Base-by-base conservation (phyloP, 2,113 vertebrate genomes). In the Rhea americana region DNA sequence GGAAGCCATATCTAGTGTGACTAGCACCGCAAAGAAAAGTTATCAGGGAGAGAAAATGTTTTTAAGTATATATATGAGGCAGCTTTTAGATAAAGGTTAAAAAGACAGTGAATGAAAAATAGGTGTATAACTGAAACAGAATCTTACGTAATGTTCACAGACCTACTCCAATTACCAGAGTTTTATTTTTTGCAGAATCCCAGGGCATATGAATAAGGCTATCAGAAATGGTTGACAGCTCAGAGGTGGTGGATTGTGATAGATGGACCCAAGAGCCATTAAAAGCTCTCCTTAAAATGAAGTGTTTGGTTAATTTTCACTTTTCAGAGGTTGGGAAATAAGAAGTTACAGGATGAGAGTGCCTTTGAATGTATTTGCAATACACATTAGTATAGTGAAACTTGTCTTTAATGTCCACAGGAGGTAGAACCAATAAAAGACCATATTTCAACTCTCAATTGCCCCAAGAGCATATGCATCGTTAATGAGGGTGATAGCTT, bases 401-500 rank as follows among this genome's bases (percentile, higher is more conserved):
- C n/a, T 39, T 55, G 16, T 85, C 37, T 48, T 48, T 58, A 53
- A 53, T 70, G 84, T 81, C 87, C 51, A 71, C 16, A 43, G 81
- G 20, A 95, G 61, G 51, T 59, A 80, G 37, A 56, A 82, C n/a
- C 71, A 56, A 91, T 77, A 75, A 65, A 89, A 79, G 26, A 67
- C 80, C 9, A 13, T 91, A 84, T 84, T 93, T 90, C 82, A 90
- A 47, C 78, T 53, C 43, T 62, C 37, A 68, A 26, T 43, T 90
- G 61, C 51, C 89, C 82, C 89, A 67, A 59, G 85, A 85, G 80
- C 35, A 73, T 94, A 94, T 87, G n/a, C 53, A 48, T 85, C 45
- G 1, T 96, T 95, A 97, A 93, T 39, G 92, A 89, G 72, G 70
- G 80, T 82, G 88, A 68, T 51, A 67, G 86, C 85, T 83, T 71